These are phyloP conservation scores for Polyodon spathula DNA, from an alignment of 2,113 vertebrate species.

Conservation along the genomic window DNA sequence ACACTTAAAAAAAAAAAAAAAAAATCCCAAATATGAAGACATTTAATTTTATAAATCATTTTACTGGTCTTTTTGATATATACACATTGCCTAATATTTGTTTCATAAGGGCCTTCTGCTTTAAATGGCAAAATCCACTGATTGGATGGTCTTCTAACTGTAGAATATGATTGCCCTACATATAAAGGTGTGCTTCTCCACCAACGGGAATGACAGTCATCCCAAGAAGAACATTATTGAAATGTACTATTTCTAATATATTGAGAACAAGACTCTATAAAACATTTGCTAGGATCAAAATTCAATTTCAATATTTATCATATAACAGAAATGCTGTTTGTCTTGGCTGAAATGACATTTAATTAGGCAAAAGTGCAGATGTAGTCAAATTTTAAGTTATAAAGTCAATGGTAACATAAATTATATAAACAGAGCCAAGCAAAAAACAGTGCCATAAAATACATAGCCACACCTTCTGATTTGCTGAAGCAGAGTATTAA, in stretches of 20 bases:
- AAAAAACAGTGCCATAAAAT: slow-evolving; percentile 14
- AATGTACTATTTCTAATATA: slow-evolving; percentile 34
- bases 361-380: slow-evolving; percentile 35
- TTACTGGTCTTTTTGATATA: too few species aligned
- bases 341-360: slow-evolving; percentile 33
- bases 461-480: not conserved
- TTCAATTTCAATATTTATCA: slow-evolving; percentile 29
- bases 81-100: too few species aligned
- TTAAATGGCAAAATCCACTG: too few species aligned
- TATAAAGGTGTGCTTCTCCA: too few species aligned
- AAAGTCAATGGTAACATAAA: slow-evolving; percentile 26
- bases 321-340: slow-evolving; percentile 29
- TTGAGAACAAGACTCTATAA: slow-evolving; percentile 31
- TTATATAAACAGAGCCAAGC: slow-evolving; percentile 27
- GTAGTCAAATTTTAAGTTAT: slow-evolving; percentile 14
- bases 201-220: too few species aligned
- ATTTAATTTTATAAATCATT: too few species aligned
- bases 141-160: too few species aligned
- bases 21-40: too few species aligned
- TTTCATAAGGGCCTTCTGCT: too few species aligned
- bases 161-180: too few species aligned
- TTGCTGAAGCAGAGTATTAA: slow-evolving; percentile 4
- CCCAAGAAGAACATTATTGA: slow-evolving; percentile 17
- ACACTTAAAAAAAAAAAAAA: too few species aligned
- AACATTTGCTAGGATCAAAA: slow-evolving; percentile 30